phyloP scores from a whole-genome alignment of 2,888 invertebrate genomes.

The Hydraecia micacea region DNA sequence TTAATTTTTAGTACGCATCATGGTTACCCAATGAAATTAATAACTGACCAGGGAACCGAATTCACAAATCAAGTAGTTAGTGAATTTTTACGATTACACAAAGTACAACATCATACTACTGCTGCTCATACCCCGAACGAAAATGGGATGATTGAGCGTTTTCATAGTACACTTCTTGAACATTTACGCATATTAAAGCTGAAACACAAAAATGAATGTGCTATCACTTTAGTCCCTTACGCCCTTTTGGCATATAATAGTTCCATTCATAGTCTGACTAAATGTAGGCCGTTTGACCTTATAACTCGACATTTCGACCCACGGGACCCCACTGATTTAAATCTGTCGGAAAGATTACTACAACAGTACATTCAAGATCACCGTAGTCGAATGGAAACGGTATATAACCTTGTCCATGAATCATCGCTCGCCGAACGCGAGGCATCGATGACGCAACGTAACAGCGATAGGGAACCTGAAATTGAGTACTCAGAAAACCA shows the following conservation, averaged over 20 bases:
- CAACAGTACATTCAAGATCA: slow-evolving; percentile 7
- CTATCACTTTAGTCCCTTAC: slow-evolving; percentile 1
- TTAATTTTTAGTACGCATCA: slow-evolving; percentile 14
- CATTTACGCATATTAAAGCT: neutral
- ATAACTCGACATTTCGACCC: neutral
- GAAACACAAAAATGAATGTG: neutral
- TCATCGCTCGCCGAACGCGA: slow-evolving; percentile 1
- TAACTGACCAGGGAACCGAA: slow-evolving; percentile 8
- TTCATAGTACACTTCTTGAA: neutral
- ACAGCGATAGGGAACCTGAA: slow-evolving; percentile 4
- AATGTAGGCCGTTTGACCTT: slow-evolving; percentile 6
- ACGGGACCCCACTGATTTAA: neutral
- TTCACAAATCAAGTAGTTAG: slow-evolving; percentile 4
- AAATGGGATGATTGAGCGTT: neutral
- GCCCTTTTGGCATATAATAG: neutral
- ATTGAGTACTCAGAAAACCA: neutral
- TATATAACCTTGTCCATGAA: neutral
- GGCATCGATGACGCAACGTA: neutral
- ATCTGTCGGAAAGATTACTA: slow-evolving; percentile 1
- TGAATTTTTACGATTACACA: slow-evolving; percentile 9
- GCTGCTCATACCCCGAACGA: slow-evolving; percentile 10
- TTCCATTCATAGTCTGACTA: neutral
- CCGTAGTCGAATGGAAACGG: slow-evolving; percentile 4
- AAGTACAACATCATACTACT: slow-evolving; percentile 7
- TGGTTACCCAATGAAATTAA: slow-evolving; percentile 2